A percentile compares a stretch with the other conserved stretches of the same genome.
phyloP scores from a whole-genome alignment of 2,888 invertebrate genomes.

The Calameuta idolon region DNA sequence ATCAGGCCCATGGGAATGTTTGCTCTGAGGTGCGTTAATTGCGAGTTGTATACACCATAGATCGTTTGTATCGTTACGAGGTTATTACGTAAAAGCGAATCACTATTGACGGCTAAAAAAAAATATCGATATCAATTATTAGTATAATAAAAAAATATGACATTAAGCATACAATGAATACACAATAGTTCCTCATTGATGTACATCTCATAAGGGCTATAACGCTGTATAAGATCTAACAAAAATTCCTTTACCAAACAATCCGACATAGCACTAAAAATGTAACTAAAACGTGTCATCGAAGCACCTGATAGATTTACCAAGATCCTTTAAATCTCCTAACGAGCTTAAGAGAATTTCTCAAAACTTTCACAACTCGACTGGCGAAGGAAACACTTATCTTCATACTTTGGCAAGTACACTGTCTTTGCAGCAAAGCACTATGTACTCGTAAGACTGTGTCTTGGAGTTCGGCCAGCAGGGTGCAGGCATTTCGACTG shows the following conservation, averaged over 20 bases:
- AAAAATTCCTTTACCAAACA: background rate
- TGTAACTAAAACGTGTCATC: background rate
- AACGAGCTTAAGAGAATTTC: background rate
- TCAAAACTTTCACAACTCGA: background rate
- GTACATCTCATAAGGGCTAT: background rate
- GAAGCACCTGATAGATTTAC: background rate
- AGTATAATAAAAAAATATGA: background rate
- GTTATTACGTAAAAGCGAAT: background rate
- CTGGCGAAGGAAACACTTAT: background rate
- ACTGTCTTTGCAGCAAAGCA: conserved; percentile 3
- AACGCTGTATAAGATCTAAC: background rate
- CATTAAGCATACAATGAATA: background rate
- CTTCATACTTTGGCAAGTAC: background rate
- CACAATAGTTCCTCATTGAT: background rate
- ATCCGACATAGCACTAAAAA: background rate
- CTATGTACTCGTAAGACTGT: background rate
- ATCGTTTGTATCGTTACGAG: background rate
- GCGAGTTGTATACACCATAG: background rate
- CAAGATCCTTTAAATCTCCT: background rate
- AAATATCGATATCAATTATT: background rate
- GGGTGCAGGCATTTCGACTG: background rate
- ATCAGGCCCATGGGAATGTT: conserved; percentile 5
- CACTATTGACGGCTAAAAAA: background rate
- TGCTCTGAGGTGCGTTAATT: background rate
- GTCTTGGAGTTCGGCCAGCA: conserved; percentile 5